Evolutionary conservation across 2,113 vertebrate genomes (phyloP).

Genomic region (Odobenus rosmarus): DNA sequence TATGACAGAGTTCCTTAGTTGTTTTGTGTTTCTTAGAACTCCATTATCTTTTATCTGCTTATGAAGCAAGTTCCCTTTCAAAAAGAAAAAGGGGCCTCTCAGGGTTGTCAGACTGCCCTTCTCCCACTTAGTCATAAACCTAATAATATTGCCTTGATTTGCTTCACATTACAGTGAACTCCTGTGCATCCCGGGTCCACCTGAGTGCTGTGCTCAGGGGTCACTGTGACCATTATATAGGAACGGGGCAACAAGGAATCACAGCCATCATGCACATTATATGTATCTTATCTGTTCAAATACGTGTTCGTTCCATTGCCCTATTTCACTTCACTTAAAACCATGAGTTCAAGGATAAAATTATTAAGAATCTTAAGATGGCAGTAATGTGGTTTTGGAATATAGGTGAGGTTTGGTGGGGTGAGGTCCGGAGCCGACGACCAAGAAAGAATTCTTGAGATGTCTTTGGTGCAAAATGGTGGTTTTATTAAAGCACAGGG

Average conservation of each 20-base stretch:
- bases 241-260: neutral
- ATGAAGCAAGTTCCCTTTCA: neutral
- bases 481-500: neutral
- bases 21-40: neutral
- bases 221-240: neutral
- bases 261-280: neutral
- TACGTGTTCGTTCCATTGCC: neutral
- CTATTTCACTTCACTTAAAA: neutral
- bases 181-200: fast-evolving
- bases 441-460: neutral
- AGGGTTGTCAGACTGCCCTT: neutral
- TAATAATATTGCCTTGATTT: neutral
- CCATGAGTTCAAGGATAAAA: neutral
- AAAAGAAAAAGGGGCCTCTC: neutral
- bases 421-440: neutral
- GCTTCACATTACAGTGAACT: neutral
- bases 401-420: neutral
- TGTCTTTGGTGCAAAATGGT: neutral
- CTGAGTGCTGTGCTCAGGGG: neutral
- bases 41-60: neutral
- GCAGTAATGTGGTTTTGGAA: neutral
- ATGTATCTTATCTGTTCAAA: neutral
- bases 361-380: neutral
- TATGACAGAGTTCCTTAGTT: neutral
- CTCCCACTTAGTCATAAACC: neutral